Percentiles rank a stretch among this genome's conserved stretches.
Evolutionary conservation across 2,113 vertebrate species (phyloP).

Genomic region (Saimiri boliviensis): DNA sequence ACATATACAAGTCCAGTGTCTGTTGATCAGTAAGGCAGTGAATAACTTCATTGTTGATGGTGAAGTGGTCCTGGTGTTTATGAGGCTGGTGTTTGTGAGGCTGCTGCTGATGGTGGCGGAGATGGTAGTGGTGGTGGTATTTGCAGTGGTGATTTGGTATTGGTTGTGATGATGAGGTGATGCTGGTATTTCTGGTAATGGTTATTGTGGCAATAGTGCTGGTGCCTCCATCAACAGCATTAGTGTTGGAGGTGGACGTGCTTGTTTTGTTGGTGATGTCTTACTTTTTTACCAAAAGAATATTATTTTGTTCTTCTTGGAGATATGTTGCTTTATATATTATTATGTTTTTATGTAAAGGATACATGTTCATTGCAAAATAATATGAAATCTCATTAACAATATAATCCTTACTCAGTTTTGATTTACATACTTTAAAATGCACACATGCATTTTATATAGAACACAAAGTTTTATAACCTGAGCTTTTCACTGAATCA

Average conservation of each 20-base stretch:
- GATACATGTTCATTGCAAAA: neutral
- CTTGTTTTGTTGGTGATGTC: no score
- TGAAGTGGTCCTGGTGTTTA: no score
- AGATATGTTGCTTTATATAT: neutral
- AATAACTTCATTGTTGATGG: fast-evolving
- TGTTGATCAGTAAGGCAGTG: fast-evolving
- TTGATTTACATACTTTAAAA: neutral
- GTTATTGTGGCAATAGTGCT: neutral
- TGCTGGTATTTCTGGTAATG: neutral
- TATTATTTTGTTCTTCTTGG: neutral
- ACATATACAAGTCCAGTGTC: fast-evolving
- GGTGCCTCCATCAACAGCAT: fast-evolving
- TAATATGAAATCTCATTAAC: neutral
- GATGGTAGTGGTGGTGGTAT: fast-evolving
- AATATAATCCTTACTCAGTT: no score
- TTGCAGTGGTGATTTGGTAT: neutral
- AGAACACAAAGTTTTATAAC: neutral
- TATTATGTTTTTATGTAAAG: neutral
- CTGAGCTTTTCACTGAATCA: neutral
- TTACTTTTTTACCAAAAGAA: neutral
- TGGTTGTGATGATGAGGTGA: neutral
- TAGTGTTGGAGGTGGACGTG: neutral
- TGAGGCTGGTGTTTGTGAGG: no score
- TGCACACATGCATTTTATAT: no score
- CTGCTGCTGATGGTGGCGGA: neutral